These are phyloP conservation scores for Tenebrio molitor DNA, from an alignment of 1,140 invertebrate species.

Conservation along the genomic window DNA sequence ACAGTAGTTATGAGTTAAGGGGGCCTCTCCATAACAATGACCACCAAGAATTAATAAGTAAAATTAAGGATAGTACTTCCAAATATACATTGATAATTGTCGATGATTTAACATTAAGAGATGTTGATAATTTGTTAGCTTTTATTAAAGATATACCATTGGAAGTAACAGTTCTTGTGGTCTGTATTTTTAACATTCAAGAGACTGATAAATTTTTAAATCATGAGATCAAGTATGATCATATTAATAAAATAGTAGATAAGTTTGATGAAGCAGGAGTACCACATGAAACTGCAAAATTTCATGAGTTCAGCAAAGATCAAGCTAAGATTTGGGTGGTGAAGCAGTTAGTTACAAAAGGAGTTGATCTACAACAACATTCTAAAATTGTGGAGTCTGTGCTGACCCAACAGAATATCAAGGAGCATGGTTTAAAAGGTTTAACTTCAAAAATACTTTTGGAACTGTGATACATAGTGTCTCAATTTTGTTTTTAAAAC, in stretches of 20 bases:
- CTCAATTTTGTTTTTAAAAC: constrained; percentile 4
- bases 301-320: constrained; percentile 7
- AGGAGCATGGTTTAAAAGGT: constrained; percentile 27
- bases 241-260: constrained; percentile 6
- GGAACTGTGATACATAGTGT: constrained; percentile 5
- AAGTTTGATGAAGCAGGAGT: constrained; percentile 5
- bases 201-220: constrained; percentile 21
- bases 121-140: constrained; percentile 5
- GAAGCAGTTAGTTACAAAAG: constrained; percentile 13
- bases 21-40: background rate
- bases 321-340: constrained; percentile 3
- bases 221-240: constrained; percentile 7
- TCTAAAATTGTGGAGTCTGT: constrained; percentile 10
- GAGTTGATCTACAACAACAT: constrained; percentile 7
- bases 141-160: constrained; percentile 14
- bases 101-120: constrained; percentile 19
- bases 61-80: background rate
- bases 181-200: constrained; percentile 43
- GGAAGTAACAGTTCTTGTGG: background rate
- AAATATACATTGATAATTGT: constrained; percentile 15
- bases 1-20: background rate
- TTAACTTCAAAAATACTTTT: constrained; percentile 28
- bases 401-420: background rate
- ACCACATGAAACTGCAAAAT: background rate
- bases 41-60: background rate